These are phyloP conservation scores for Hypsibius dujardini DNA, from an alignment of 1,140 invertebrate species.

Conservation along the genomic window DNA sequence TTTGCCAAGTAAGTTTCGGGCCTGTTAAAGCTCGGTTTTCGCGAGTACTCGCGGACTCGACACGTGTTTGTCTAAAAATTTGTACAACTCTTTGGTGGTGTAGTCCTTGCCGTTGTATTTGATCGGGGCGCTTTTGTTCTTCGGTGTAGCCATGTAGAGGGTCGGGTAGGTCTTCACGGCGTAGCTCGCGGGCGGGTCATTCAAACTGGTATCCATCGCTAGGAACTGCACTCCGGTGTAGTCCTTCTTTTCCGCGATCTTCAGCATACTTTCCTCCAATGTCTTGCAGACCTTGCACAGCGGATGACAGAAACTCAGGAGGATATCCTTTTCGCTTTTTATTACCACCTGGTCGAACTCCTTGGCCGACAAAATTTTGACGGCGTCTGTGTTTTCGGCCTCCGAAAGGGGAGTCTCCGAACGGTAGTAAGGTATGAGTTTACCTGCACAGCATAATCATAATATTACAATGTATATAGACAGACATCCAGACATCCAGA, in stretches of 20 bases:
- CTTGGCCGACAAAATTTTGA: background rate
- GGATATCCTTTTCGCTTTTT: background rate
- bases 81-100: background rate
- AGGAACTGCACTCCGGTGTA: background rate
- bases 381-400: background rate
- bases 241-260: background rate
- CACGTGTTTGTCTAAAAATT: slow-evolving; percentile 9
- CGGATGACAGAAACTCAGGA: slow-evolving; percentile 15
- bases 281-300: slow-evolving; percentile 11
- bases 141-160: background rate
- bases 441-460: too few species aligned
- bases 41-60: background rate
- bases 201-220: slow-evolving; percentile 16
- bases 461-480: too few species aligned
- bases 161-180: background rate
- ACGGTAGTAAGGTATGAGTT: background rate
- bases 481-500: too few species aligned
- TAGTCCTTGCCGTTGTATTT: background rate
- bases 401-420: background rate
- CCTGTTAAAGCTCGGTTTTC: slow-evolving; percentile 1
- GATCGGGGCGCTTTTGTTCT: slow-evolving; percentile 11
- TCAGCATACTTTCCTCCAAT: background rate
- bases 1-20: too few species aligned
- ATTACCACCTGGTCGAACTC: background rate
- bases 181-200: slow-evolving; percentile 4